Evolutionary conservation across 2,113 vertebrate genomes (phyloP).

Genomic region (Platysternon megacephalum): DNA sequence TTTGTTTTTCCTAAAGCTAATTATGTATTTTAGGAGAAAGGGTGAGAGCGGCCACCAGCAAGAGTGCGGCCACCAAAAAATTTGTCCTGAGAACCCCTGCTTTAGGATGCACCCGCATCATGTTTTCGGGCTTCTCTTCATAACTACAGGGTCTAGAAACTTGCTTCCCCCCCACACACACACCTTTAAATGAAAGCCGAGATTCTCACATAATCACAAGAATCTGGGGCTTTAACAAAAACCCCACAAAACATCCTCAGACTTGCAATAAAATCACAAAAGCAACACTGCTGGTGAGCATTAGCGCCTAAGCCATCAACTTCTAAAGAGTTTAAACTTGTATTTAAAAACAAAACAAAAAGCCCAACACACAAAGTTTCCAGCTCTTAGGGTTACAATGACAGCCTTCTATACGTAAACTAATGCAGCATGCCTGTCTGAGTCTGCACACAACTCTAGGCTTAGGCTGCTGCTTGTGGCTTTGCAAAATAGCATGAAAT

Average conservation of each 20-base stretch:
- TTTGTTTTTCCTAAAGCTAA: no score
- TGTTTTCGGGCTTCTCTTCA: not conserved
- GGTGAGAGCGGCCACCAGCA: no score
- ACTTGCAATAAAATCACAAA: not conserved
- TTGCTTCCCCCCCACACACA: no score
- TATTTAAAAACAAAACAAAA: not conserved
- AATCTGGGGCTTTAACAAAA: not conserved
- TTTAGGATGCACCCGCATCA: no score
- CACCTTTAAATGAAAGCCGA: not conserved
- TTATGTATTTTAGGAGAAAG: no score
- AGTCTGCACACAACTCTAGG: not conserved
- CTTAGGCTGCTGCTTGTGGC: not conserved
- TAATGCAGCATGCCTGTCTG: not conserved
- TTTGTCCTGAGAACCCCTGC: no score
- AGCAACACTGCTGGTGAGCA: not conserved
- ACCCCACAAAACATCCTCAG: not conserved
- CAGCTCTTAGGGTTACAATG: no score
- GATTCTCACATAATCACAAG: no score
- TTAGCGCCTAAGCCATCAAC: not conserved
- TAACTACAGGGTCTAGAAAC: not conserved
- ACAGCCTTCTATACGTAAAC: not conserved
- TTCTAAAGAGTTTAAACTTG: not conserved
- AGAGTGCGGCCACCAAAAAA: no score
- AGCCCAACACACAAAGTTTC: no score
- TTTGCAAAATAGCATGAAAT: not conserved